Evolutionary conservation across 1,140 invertebrate genomes (phyloP).

Genomic region (Drosophila carrolli): DNA sequence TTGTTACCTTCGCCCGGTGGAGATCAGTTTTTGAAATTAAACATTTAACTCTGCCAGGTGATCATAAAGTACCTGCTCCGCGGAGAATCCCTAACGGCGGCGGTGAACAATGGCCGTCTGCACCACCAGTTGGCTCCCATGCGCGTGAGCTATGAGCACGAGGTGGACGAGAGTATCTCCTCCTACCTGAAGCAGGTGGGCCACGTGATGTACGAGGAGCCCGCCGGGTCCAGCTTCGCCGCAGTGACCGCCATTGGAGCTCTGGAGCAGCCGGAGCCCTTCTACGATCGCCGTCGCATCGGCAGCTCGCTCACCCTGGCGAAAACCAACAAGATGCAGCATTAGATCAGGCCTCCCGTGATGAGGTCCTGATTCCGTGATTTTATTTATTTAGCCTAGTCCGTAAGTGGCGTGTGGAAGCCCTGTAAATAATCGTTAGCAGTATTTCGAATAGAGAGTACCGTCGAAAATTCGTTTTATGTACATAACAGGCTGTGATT

Average conservation of each 20-base stretch:
- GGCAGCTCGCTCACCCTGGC: constrained; percentile 85
- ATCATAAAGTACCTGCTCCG: constrained; percentile 91
- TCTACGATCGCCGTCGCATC: constrained; percentile 84
- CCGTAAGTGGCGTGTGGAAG: not conserved
- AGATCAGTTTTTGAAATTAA: not conserved
- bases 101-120: constrained; percentile 92
- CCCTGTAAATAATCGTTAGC: constrained; percentile 18
- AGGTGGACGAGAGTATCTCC: constrained; percentile 62
- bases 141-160: constrained; percentile 85
- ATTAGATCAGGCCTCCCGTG: constrained; percentile 31
- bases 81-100: constrained; percentile 89
- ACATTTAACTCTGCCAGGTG: constrained; percentile 84
- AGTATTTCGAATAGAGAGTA: constrained; percentile 38
- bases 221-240: constrained; percentile 85
- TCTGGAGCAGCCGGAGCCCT: constrained; percentile 73
- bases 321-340: constrained; percentile 70
- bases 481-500: constrained; percentile 35
- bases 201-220: constrained; percentile 82
- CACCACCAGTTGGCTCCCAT: constrained; percentile 98
- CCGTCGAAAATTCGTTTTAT: constrained; percentile 39
- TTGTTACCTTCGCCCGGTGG: too few species aligned
- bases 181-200: constrained; percentile 74
- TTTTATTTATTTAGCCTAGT: constrained; percentile 66
- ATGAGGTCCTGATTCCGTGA: constrained; percentile 6
- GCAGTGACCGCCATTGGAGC: constrained; percentile 85